Conservation (phyloP, 2,113 vertebrate genomes). For the Sinocyclocheilus maitianheensis region DNA sequence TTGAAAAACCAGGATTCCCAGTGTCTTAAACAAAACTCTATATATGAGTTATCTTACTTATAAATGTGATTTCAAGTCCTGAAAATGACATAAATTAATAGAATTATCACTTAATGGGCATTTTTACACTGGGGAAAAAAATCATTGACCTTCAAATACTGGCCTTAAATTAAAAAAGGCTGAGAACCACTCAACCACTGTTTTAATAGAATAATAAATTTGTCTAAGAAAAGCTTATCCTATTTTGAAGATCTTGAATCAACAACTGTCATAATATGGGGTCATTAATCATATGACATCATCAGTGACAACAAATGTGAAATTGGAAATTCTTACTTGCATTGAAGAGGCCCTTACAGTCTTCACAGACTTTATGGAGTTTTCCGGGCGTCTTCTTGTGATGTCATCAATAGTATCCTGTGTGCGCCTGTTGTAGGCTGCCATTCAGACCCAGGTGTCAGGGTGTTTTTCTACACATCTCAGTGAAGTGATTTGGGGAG, state of each 20-base stretch:
- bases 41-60: background rate
- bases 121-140: background rate
- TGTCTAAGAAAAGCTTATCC: background rate
- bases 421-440: conserved; percentile 61
- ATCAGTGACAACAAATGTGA: background rate
- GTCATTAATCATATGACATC: conserved; percentile 5
- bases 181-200: too few relatives aligned
- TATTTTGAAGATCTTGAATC: background rate
- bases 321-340: background rate
- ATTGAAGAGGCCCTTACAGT: background rate
- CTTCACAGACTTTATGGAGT: conserved; percentile 33
- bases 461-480: conserved; percentile 59
- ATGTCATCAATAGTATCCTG: conserved; percentile 79
- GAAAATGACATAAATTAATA: background rate
- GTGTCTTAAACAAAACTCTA: background rate
- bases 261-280: background rate
- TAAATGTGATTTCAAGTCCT: background rate
- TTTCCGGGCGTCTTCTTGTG: conserved; percentile 69
- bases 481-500: conserved; percentile 55
- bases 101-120: background rate
- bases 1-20: background rate
- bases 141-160: too few relatives aligned
- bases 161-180: too few relatives aligned
- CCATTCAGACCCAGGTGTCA: conserved; percentile 63
- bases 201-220: background rate